Conservation (phyloP, 2,113 vertebrate genomes). For the Tachysurus vachellii region DNA sequence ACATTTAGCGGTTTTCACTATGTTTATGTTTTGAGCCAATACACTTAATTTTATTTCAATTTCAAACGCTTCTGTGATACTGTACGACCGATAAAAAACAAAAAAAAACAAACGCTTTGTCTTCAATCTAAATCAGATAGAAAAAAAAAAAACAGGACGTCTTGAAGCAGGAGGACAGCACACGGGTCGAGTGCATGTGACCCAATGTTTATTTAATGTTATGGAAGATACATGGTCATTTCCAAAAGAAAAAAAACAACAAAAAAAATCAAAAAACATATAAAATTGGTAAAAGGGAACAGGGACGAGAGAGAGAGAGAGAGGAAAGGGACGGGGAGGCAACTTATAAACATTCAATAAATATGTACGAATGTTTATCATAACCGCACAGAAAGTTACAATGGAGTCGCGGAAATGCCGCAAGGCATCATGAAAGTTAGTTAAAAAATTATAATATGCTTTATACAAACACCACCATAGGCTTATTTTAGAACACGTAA, state of each 20-base stretch:
- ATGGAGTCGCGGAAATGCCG: constrained; percentile 80
- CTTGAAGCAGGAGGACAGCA: constrained; percentile 9
- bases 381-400: constrained; percentile 80
- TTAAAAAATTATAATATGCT: constrained; percentile 85
- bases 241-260: constrained; percentile 72
- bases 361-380: constrained; percentile 80
- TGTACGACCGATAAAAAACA: no score
- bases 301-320: no score
- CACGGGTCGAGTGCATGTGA: constrained; percentile 49
- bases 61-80: neutral
- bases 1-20: neutral
- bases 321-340: constrained; percentile 44
- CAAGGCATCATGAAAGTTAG: constrained; percentile 78
- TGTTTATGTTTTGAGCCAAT: neutral
- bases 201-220: constrained; percentile 85
- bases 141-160: neutral
- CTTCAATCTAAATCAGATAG: neutral
- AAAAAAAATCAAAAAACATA: constrained; percentile 79
- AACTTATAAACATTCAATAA: constrained; percentile 87
- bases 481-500: constrained; percentile 71
- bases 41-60: neutral
- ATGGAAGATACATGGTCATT: constrained; percentile 90
- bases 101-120: no score
- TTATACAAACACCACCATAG: constrained; percentile 87
- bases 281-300: constrained; percentile 85